Evolutionary conservation across 1,140 invertebrate species (phyloP).

Genomic region (Cherax quadricarinatus): DNA sequence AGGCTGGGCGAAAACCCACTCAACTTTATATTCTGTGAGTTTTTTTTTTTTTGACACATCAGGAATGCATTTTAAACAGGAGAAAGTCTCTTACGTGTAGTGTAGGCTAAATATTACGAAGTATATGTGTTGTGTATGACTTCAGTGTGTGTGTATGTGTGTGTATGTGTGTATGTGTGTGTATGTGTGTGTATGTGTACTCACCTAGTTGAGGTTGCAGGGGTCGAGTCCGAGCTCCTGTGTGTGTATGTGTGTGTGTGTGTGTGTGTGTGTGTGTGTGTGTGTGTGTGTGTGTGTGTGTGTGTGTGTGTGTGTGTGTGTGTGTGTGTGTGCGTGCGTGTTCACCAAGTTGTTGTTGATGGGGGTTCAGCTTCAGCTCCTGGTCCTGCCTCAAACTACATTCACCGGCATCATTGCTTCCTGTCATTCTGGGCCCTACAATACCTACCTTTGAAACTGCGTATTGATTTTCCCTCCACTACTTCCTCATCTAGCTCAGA

Average conservation of each 20-base stretch:
- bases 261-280: background rate
- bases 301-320: background rate
- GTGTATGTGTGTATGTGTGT: background rate
- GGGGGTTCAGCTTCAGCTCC: too few species aligned
- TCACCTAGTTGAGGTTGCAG: too few species aligned
- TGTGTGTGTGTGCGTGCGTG: too few species aligned
- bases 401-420: too few species aligned
- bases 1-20: conserved; percentile 17
- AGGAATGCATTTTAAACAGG: conserved; percentile 54
- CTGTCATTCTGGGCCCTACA: too few species aligned
- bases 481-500: background rate
- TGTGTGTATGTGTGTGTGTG: too few species aligned
- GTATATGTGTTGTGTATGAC: background rate
- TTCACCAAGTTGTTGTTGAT: too few species aligned
- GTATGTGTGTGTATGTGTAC: background rate
- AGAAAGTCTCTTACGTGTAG: conserved; percentile 43
- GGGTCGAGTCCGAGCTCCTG: too few species aligned
- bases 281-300: background rate
- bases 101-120: conserved; percentile 41
- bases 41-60: conserved; percentile 13
- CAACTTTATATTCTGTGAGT: conserved; percentile 46
- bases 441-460: too few species aligned
- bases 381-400: too few species aligned
- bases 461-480: too few species aligned
- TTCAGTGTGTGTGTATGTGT: background rate